phyloP scores from a whole-genome alignment of 2,113 vertebrate genomes.

The Cottus gobio region DNA sequence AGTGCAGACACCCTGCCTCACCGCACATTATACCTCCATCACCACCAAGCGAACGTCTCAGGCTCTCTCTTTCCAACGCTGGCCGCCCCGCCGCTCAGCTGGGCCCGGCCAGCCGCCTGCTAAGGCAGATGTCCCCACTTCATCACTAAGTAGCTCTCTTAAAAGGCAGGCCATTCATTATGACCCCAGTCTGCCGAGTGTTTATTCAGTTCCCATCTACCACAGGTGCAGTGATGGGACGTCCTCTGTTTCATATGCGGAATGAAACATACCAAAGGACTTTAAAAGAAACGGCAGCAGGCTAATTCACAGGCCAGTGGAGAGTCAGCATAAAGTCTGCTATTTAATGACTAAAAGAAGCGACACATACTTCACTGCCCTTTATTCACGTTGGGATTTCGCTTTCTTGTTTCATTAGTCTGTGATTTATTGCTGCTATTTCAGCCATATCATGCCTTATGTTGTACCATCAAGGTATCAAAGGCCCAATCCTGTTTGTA shows the following conservation, averaged over 20 bases:
- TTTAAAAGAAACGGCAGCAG: conserved; percentile 14
- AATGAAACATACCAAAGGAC: conserved; percentile 37
- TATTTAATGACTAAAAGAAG: neutral
- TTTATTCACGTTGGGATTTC: neutral
- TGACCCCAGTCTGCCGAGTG: conserved; percentile 57
- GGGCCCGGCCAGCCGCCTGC: conserved; percentile 49
- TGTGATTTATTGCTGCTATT: conserved; percentile 4
- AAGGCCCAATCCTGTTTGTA: conserved; percentile 18
- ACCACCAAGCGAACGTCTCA: conserved; percentile 58
- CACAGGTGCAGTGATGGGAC: conserved; percentile 63
- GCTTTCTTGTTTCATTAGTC: neutral
- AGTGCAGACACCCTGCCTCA: conserved; percentile 77
- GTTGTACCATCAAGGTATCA: conserved; percentile 5
- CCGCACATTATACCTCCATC: conserved; percentile 73
- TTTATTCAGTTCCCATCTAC: conserved; percentile 73
- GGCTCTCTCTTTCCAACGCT: conserved; percentile 21
- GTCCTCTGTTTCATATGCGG: conserved; percentile 35
- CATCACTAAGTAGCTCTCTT: conserved; percentile 74
- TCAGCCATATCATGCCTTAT: neutral
- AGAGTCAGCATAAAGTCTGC: neutral
- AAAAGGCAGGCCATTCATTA: conserved; percentile 78
- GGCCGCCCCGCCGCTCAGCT: conserved; percentile 27
- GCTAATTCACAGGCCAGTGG: conserved; percentile 24
- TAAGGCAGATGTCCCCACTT: conserved; percentile 73
- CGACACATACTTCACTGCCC: neutral